A percentile compares a stretch with the other conserved stretches of the same genome.
Conservation (phyloP, 2,113 vertebrate species). For the western clawed frog (Xenopus tropicalis) region DNA sequence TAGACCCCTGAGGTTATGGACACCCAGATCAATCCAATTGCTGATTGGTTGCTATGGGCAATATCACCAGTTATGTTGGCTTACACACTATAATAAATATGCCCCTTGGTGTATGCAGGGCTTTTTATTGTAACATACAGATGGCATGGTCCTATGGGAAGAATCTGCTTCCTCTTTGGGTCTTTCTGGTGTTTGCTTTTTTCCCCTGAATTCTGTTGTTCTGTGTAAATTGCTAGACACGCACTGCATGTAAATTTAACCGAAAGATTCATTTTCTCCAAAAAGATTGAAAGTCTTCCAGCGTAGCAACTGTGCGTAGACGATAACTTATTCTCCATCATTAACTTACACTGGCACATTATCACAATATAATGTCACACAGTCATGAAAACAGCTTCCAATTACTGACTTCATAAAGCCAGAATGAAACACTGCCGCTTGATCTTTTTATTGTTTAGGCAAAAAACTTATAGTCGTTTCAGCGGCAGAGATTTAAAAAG, state of each 20-base stretch:
- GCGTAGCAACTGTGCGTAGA: not conserved
- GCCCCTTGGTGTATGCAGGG: too few relatives aligned
- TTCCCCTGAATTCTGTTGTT: too few relatives aligned
- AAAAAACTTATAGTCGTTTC: too few relatives aligned
- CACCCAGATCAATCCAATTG: too few relatives aligned
- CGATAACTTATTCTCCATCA: conserved; percentile 17
- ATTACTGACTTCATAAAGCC: conserved; percentile 18
- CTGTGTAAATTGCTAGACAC: not conserved
- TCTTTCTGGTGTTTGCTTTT: too few relatives aligned
- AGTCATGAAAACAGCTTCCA: conserved; percentile 1
- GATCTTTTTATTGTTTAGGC: not conserved
- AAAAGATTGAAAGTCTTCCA: not conserved
- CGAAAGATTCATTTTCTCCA: not conserved
- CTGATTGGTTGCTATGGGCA: too few relatives aligned
- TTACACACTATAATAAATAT: too few relatives aligned
- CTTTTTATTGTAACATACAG: too few relatives aligned
- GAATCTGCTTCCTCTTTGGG: too few relatives aligned
- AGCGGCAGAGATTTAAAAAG: not conserved
- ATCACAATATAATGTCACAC: conserved; percentile 14
- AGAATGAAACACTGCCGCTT: not conserved
- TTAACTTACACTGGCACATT: conserved; percentile 16
- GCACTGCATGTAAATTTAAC: not conserved
- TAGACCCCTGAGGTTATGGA: too few relatives aligned
- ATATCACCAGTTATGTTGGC: too few relatives aligned
- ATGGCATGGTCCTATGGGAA: too few relatives aligned